These are phyloP conservation scores for Sarcoramphus papa DNA, from an alignment of 2,797 vertebrate genomes.

Conservation along the genomic window DNA sequence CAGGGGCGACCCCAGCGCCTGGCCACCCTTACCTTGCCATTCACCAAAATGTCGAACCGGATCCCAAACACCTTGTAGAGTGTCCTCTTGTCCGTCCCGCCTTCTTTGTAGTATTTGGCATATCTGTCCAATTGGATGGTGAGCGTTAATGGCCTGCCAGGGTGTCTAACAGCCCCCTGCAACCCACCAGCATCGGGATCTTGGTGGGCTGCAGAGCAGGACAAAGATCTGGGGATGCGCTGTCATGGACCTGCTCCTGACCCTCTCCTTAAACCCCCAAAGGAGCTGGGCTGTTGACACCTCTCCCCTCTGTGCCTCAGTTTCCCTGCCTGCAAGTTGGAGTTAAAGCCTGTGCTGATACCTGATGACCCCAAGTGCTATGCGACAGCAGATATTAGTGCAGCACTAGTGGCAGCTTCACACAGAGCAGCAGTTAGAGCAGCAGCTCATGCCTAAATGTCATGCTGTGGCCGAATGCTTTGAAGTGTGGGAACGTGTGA, in stretches of 20 bases:
- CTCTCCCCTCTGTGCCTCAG: background rate
- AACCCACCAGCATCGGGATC: rapidly evolving
- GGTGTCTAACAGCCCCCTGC: background rate
- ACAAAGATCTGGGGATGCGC: background rate
- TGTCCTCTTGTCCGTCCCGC: conserved; percentile 75
- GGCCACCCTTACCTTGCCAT: conserved; percentile 80
- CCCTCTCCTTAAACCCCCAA: background rate
- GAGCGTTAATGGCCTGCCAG: background rate
- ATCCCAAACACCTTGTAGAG: conserved; percentile 95
- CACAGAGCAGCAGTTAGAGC: background rate
- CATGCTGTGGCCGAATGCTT: background rate
- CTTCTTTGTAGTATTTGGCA: conserved; percentile 86
- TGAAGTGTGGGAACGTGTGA: rapidly evolving
- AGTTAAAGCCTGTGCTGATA: background rate
- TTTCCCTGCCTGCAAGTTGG: background rate
- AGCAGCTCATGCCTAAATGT: background rate
- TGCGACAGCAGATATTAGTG: rapidly evolving
- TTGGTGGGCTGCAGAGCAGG: background rate
- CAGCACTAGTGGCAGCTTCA: background rate
- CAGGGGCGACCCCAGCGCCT: rapidly evolving
- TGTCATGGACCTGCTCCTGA: background rate
- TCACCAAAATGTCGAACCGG: conserved; percentile 87
- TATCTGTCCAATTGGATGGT: conserved; percentile 70
- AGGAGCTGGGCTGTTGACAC: background rate
- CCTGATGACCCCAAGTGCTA: background rate